Base-by-base conservation (phyloP, 2,888 invertebrate species). In the Drosophila austrosaltans region DNA sequence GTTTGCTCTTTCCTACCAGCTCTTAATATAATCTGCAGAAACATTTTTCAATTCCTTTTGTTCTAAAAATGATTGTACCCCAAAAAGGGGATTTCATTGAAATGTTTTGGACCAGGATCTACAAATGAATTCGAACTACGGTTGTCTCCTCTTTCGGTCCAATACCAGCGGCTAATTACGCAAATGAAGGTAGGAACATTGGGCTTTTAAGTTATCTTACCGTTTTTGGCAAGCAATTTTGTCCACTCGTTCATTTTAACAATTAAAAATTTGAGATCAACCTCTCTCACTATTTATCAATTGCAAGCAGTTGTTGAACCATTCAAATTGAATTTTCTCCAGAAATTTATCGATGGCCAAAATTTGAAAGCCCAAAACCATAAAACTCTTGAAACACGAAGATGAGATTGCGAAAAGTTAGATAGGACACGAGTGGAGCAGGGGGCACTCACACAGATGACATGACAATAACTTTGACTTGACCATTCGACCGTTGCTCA, bases 401-500 rank as follows among this genome's bases (percentile, higher is more conserved):
- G 66, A 39, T 58, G 54, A 72, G 76, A 75, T 76, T 72, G 84
- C 48, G 59, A 83, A 81, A 72, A 67, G 65, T 16, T 59, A 42
- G 16, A 30, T 16, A 16, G 57, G 54, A 39, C 6, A 3, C 6
- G 25, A 40, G 40, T 12, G 8, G 53, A 16, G 60, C 44, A 63
- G 59, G 63, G 57, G 22, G 10, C 48, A 22, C 48, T 48, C 48
- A 39, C 22, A 81, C 78, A 78, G 81, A 86, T 87, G 83, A 88
- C 89, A 88, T 76, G 83, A 76, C 86, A 87, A 87, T 90, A 88
- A 89, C 88, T 87, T 81, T 89, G 87, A 82, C 89, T 90, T 88
- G 88, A 81, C 86, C 81, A 85, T 73, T 90, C 86, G 83, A 82
- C 79, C 90, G 79, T 90, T 89, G 79, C 78, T 87, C 90, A 90